phyloP scores from a whole-genome alignment of 2,888 invertebrate genomes.

The Stenodera caucasica region DNA sequence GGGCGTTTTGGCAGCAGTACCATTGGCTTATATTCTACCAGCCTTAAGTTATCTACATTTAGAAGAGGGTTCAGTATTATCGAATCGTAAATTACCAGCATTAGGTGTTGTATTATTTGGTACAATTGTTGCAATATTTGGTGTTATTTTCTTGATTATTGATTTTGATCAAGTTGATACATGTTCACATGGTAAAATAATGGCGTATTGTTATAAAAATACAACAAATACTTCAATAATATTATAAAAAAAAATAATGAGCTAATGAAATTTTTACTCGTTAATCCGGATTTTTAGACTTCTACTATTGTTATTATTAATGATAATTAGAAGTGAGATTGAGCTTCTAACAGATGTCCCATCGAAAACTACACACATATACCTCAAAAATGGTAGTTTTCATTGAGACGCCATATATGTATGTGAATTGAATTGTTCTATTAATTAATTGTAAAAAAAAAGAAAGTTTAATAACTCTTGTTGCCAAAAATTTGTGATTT shows the following conservation, averaged over 20 bases:
- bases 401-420: not conserved
- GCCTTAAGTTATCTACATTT: conserved; percentile 76
- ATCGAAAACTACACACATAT: not conserved
- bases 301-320: too few species aligned
- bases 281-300: too few species aligned
- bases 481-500: conserved; percentile 30
- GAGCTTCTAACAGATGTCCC: conserved; percentile 11
- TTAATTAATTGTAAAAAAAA: conserved; percentile 8
- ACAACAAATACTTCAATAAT: conserved; percentile 10
- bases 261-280: too few species aligned
- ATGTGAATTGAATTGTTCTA: not conserved
- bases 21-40: conserved; percentile 80
- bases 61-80: conserved; percentile 69
- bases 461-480: conserved; percentile 30
- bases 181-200: conserved; percentile 67
- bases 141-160: conserved; percentile 61
- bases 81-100: conserved; percentile 70
- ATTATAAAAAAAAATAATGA: conserved; percentile 15
- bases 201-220: conserved; percentile 60
- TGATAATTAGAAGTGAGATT: conserved; percentile 8
- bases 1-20: conserved; percentile 82
- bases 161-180: conserved; percentile 59
- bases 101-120: conserved; percentile 72
- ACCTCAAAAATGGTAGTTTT: not conserved
- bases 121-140: conserved; percentile 62